Evolutionary conservation across 2,113 vertebrate species (phyloP).

Genomic region (Montifringilla adamsi): DNA sequence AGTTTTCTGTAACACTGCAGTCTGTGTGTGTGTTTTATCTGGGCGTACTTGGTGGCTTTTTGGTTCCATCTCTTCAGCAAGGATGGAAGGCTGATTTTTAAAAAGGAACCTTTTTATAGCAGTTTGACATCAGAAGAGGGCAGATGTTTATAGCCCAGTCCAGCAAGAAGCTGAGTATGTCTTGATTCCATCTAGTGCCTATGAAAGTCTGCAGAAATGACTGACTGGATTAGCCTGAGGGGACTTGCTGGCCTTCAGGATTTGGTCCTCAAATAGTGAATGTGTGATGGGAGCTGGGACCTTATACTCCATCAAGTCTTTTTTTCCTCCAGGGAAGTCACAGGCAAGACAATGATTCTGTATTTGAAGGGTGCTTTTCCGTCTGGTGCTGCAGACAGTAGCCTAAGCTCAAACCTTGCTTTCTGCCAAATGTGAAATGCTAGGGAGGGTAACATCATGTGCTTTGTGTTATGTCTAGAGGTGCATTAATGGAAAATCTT

Average conservation of each 20-base stretch:
- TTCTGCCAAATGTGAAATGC: constrained; percentile 76
- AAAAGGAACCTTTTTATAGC: not conserved
- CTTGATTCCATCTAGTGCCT: not conserved
- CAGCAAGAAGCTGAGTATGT: not conserved
- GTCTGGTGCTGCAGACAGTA: constrained; percentile 72
- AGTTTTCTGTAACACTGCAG: not conserved
- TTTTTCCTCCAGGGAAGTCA: not conserved
- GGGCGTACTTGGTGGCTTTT: not conserved
- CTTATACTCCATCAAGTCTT: not conserved
- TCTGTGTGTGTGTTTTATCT: not conserved
- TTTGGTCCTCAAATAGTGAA: not conserved
- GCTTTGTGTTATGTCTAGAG: constrained; percentile 79
- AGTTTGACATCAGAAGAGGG: not conserved
- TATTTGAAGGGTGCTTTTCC: constrained; percentile 22
- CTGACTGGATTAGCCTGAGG: not conserved
- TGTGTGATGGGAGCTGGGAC: not conserved
- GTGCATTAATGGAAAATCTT: constrained; percentile 74
- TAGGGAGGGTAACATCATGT: constrained; percentile 78
- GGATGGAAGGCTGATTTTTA: not conserved
- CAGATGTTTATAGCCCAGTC: not conserved
- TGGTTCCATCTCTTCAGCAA: not conserved
- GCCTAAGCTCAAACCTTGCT: constrained; percentile 59
- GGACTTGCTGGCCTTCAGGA: not conserved
- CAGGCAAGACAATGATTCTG: not conserved
- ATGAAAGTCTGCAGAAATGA: not conserved